phyloP scores from a whole-genome alignment of 2,113 vertebrate genomes.

The Aviceda subcristata region DNA sequence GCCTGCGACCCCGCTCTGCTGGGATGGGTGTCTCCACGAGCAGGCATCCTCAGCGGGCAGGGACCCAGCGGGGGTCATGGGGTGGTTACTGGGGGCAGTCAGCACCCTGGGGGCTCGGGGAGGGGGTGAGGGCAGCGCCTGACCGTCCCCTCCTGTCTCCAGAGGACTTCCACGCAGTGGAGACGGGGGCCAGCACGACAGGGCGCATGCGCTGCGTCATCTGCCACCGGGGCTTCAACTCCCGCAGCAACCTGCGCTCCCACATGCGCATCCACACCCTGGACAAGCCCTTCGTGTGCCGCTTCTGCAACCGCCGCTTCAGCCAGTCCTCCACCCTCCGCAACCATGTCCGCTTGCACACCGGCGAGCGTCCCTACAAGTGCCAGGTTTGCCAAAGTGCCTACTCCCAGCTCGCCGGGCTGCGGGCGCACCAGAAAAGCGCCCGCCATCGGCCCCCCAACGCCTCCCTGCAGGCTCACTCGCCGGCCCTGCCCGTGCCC shows the following conservation, averaged over 20 bases:
- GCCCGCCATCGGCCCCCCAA: slow-evolving; percentile 89
- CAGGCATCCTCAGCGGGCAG: neutral
- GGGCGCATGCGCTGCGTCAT: slow-evolving; percentile 97
- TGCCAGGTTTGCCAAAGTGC: slow-evolving; percentile 98
- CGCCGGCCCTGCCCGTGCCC: slow-evolving; percentile 80
- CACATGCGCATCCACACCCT: slow-evolving; percentile 99
- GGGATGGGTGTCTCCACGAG: neutral
- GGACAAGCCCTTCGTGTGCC: slow-evolving; percentile 98
- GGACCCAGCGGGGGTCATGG: rapidly evolving
- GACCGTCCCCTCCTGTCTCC: neutral
- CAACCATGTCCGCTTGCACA: slow-evolving; percentile 97
- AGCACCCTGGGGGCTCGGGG: rapidly evolving
- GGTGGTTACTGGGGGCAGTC: neutral
- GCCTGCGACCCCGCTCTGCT: rapidly evolving
- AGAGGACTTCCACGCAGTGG: slow-evolving; percentile 86
- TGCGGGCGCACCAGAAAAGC: slow-evolving; percentile 98
- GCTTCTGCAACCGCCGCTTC: slow-evolving; percentile 98
- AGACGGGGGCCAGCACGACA: slow-evolving; percentile 63
- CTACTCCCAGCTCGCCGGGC: slow-evolving; percentile 94
- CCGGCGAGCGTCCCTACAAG: slow-evolving; percentile 96
- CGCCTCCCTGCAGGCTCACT: slow-evolving; percentile 71
- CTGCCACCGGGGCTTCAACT: slow-evolving; percentile 98
- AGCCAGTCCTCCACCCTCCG: slow-evolving; percentile 98
- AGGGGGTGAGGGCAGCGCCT: rapidly evolving
- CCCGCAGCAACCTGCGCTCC: slow-evolving; percentile 97